A percentile compares a stretch with the other conserved stretches of the same genome.
Conservation (phyloP, 2,797 vertebrate genomes). For the Tokudaia muenninki region DNA sequence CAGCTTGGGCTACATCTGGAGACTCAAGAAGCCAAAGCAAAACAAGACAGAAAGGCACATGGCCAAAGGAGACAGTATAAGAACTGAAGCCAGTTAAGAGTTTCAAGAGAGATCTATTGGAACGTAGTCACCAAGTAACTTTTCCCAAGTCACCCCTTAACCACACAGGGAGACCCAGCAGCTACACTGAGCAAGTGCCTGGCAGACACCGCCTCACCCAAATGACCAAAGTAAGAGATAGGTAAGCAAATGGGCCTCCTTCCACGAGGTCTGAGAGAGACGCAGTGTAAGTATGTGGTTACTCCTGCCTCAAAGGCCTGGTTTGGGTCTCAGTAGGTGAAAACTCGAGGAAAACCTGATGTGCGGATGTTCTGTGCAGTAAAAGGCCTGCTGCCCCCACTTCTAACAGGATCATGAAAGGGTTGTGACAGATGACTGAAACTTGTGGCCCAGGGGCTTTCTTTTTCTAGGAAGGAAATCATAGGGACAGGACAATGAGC, state of each 20-base stretch:
- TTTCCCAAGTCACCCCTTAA: background rate
- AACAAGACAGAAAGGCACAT: background rate
- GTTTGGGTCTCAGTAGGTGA: too few species aligned
- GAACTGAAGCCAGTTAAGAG: background rate
- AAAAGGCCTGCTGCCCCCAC: background rate
- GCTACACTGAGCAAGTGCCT: background rate
- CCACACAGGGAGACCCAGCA: background rate
- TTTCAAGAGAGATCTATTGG: background rate
- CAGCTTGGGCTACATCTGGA: background rate
- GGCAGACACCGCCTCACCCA: background rate
- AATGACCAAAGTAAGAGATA: background rate
- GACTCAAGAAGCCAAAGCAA: background rate
- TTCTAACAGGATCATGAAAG: background rate
- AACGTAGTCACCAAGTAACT: background rate
- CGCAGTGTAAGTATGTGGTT: rapidly evolving
- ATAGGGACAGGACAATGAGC: background rate
- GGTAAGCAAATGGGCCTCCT: background rate
- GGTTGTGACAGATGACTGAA: background rate
- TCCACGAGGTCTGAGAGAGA: background rate
- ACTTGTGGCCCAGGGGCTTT: background rate
- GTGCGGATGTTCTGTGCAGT: background rate
- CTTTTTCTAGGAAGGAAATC: slow-evolving; percentile 45
- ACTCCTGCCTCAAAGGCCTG: background rate
- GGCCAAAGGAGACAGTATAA: background rate
- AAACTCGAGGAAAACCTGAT: background rate